phyloP scores from a whole-genome alignment of 2,797 vertebrate species.

The Acrossocheilus wenchowensis region DNA sequence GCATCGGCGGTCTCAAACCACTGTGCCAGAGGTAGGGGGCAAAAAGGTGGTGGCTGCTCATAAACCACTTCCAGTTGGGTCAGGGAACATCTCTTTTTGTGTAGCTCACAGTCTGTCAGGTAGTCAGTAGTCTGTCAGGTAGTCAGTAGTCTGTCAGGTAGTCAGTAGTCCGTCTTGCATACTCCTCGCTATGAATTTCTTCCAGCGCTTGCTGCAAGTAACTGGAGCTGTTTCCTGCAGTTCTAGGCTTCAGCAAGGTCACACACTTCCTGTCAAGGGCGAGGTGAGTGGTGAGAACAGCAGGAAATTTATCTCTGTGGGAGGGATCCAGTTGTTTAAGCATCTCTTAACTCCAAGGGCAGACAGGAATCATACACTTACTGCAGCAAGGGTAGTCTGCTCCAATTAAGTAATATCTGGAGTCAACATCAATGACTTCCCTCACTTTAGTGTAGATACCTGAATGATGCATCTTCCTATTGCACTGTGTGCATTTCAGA shows the following conservation, averaged over 20 bases:
- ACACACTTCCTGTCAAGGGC: conserved; percentile 50
- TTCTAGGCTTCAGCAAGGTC: conserved; percentile 21
- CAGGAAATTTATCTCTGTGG: conserved; percentile 20
- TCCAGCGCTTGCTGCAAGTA: no score
- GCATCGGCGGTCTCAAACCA: conserved; percentile 48
- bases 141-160: no score
- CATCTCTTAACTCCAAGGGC: conserved; percentile 17
- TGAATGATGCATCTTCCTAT: conserved; percentile 12
- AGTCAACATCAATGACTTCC: conserved; percentile 34
- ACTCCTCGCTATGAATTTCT: no score
- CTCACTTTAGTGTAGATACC: conserved; percentile 12
- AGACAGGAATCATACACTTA: conserved; percentile 26
- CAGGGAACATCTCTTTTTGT: not conserved
- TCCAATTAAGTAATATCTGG: conserved; percentile 11
- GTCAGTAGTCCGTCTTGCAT: no score
- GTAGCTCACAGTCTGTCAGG: no score
- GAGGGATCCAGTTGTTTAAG: conserved; percentile 10
- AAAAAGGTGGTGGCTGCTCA: conserved; percentile 21
- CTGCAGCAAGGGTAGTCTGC: conserved; percentile 18
- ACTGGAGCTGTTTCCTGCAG: conserved; percentile 44
- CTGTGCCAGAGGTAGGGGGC: conserved; percentile 46
- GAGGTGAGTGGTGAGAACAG: conserved; percentile 46
- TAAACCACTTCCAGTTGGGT: not conserved
- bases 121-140: no score
- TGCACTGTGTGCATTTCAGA: conserved; percentile 36